Conservation (phyloP, 2,888 invertebrate species). For the Thera britannica region DNA sequence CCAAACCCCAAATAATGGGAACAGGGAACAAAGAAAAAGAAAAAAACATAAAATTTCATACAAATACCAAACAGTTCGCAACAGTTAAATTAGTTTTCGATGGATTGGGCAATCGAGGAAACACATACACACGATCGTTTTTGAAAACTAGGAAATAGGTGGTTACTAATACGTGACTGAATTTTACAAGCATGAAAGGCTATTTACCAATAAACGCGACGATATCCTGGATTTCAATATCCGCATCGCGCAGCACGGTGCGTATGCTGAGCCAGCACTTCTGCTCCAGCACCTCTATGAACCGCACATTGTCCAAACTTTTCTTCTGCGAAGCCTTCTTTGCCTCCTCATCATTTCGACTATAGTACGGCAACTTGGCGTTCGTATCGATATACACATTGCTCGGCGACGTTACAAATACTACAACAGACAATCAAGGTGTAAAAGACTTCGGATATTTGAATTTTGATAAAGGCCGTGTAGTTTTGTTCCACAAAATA, state of each 20-base stretch:
- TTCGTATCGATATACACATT: slow-evolving; percentile 81
- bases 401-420: slow-evolving; percentile 84
- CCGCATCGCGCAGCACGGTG: slow-evolving; percentile 71
- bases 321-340: slow-evolving; percentile 43
- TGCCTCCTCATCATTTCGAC: slow-evolving; percentile 73
- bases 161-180: slow-evolving; percentile 29
- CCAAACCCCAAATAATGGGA: too few species aligned
- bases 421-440: slow-evolving; percentile 68
- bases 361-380: slow-evolving; percentile 73
- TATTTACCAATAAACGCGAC: slow-evolving; percentile 75
- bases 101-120: slow-evolving; percentile 22
- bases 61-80: neutral
- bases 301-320: slow-evolving; percentile 54
- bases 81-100: slow-evolving; percentile 10
- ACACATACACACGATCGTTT: slow-evolving; percentile 17
- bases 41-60: neutral
- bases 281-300: slow-evolving; percentile 68
- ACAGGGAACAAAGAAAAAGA: neutral
- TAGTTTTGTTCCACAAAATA: slow-evolving; percentile 26
- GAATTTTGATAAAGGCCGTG: slow-evolving; percentile 24
- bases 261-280: slow-evolving; percentile 72
- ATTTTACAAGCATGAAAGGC: slow-evolving; percentile 18
- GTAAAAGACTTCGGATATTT: slow-evolving; percentile 29
- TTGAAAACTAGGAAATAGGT: slow-evolving; percentile 25
- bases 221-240: slow-evolving; percentile 82